These are phyloP conservation scores for Eupithecia vulgata DNA, from an alignment of 2,888 invertebrate species.

Conservation along the genomic window DNA sequence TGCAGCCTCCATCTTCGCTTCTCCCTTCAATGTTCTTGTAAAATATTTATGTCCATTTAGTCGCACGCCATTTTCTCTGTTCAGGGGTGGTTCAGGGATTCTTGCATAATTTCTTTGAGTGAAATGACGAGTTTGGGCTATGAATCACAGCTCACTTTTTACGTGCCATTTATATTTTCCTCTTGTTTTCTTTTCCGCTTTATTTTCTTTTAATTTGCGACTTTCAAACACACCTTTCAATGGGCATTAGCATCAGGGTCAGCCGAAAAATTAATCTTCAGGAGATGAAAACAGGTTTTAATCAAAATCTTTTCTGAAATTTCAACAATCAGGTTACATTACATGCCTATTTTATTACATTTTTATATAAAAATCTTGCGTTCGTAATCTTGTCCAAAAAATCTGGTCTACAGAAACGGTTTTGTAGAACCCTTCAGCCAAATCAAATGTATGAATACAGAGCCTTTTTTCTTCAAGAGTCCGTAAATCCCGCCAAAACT, in stretches of 20 bases:
- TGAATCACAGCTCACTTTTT: conserved; percentile 40
- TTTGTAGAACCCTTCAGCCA: not conserved
- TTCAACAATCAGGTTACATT: not conserved
- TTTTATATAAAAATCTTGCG: not conserved
- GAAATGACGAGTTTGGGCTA: conserved; percentile 51
- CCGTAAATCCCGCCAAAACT: conserved; percentile 23
- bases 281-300: not conserved
- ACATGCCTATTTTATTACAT: not conserved
- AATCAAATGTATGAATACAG: not conserved
- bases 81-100: conserved; percentile 40
- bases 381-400: not conserved
- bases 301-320: not conserved
- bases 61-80: conserved; percentile 48
- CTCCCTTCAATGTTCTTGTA: conserved; percentile 58
- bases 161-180: conserved; percentile 10
- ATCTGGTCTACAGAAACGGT: not conserved
- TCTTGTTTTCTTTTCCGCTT: not conserved
- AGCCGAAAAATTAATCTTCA: not conserved
- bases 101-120: conserved; percentile 52
- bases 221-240: conserved; percentile 20
- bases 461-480: conserved; percentile 2
- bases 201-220: conserved; percentile 32
- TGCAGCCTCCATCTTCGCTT: conserved; percentile 25
- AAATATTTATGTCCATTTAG: conserved; percentile 64
- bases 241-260: conserved; percentile 29